A percentile compares a stretch with the other conserved stretches of the same genome.
Conservation (phyloP, 1,140 invertebrate species). For the Teleopsis dalmanni region DNA sequence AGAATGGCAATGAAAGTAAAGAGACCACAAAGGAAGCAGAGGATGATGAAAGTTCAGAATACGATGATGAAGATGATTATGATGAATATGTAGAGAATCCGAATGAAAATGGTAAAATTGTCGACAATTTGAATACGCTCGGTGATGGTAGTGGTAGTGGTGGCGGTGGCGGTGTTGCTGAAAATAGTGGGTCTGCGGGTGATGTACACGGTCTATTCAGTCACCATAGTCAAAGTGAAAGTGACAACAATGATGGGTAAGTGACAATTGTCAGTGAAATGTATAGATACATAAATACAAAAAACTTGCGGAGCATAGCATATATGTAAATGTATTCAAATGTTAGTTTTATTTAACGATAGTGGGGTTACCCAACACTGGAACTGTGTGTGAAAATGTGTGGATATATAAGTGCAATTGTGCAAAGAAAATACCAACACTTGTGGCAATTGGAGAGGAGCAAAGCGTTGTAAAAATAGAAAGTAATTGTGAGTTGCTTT, state of each 20-base stretch:
- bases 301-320: too few species aligned
- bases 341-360: background rate
- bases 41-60: background rate
- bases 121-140: slow-evolving; percentile 2
- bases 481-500: background rate
- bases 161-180: background rate
- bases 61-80: slow-evolving; percentile 22
- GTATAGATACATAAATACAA: too few species aligned
- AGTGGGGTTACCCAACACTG: too few species aligned
- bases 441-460: too few species aligned
- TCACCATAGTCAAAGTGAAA: slow-evolving; percentile 17
- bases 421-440: too few species aligned
- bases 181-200: slow-evolving; percentile 14
- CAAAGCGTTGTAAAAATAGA: background rate
- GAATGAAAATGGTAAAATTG: background rate
- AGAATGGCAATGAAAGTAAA: slow-evolving; percentile 11
- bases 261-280: slow-evolving; percentile 11
- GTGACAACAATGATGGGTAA: slow-evolving; percentile 26
- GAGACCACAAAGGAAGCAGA: slow-evolving; percentile 7
- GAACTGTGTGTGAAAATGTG: too few species aligned
- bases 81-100: slow-evolving; percentile 24
- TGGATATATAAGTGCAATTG: too few species aligned
- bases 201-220: slow-evolving; percentile 25
- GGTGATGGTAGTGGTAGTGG: slow-evolving; percentile 1
- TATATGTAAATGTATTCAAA: background rate